Evolutionary conservation across 2,888 invertebrate species (phyloP).

Genomic region (Liposcelis brunnea): DNA sequence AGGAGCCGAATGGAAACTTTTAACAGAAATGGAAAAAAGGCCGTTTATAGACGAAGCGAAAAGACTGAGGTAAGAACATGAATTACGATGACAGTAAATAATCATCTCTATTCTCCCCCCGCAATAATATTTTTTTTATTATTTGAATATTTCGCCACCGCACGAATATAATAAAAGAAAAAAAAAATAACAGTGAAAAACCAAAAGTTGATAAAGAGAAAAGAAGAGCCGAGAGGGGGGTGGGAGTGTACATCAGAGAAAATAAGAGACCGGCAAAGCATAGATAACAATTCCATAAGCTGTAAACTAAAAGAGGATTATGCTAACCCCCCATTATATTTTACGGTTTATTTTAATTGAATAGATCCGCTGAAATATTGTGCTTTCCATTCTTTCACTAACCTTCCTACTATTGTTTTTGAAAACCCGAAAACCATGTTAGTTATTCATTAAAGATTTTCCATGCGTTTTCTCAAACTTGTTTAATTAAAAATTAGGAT

Average conservation of each 20-base stretch:
- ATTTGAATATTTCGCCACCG: constrained; percentile 10
- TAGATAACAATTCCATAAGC: constrained; percentile 18
- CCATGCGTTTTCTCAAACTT: no score
- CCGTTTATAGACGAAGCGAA: constrained; percentile 87
- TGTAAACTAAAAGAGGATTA: constrained; percentile 16
- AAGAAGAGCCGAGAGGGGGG: constrained; percentile 15
- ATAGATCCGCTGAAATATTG: constrained; percentile 12
- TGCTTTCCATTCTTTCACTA: neutral
- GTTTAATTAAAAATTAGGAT: no score
- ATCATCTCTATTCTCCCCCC: no score
- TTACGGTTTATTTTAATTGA: constrained; percentile 17
- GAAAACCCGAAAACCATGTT: no score
- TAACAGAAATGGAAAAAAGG: constrained; percentile 69
- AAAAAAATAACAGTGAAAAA: constrained; percentile 11
- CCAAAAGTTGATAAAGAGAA: constrained; percentile 13
- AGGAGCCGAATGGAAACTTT: constrained; percentile 75
- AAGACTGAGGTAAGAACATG: constrained; percentile 48
- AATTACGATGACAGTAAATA: neutral
- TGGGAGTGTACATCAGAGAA: constrained; percentile 23
- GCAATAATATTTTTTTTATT: constrained; percentile 31
- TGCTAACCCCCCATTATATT: constrained; percentile 14
- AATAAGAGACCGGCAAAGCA: constrained; percentile 21
- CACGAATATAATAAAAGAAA: constrained; percentile 11
- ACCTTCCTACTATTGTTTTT: no score
- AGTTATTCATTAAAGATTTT: no score